phyloP scores from a whole-genome alignment of 2,888 invertebrate species.

The Beris chalybata region DNA sequence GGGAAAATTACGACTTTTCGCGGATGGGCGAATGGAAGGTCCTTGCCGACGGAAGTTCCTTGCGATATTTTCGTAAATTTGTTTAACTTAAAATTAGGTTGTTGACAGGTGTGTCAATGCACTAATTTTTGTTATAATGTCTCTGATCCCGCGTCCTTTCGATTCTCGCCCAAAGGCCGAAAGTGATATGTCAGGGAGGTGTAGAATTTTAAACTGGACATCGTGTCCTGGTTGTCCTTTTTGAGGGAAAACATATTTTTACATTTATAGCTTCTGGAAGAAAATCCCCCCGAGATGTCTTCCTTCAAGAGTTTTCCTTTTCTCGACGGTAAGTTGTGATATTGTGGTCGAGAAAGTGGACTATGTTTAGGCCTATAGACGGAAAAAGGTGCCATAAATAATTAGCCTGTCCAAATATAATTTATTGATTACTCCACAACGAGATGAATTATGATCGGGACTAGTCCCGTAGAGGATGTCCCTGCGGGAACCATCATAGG shows the following conservation, averaged over 20 bases:
- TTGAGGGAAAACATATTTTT: not conserved
- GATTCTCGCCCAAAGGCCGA: not conserved
- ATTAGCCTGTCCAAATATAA: constrained; percentile 15
- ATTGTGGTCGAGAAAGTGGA: too few relatives aligned
- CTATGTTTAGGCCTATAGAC: not conserved
- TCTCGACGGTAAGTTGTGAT: too few relatives aligned
- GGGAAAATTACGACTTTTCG: too few relatives aligned
- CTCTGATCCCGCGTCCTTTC: not conserved
- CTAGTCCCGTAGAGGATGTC: too few relatives aligned
- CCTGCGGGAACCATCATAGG: too few relatives aligned
- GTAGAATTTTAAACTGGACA: not conserved
- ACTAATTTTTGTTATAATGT: constrained; percentile 24
- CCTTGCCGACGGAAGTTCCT: too few relatives aligned
- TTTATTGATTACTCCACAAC: constrained; percentile 16
- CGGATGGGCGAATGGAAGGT: too few relatives aligned
- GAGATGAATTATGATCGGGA: constrained; percentile 12
- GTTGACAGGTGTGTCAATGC: constrained; percentile 19
- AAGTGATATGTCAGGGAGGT: not conserved
- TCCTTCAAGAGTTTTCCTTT: constrained; percentile 2
- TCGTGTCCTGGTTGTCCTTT: not conserved
- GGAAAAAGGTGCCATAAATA: constrained; percentile 7
- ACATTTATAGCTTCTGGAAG: not conserved
- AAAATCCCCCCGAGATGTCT: constrained; percentile 10
- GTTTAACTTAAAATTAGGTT: constrained; percentile 21
- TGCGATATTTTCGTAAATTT: constrained; percentile 6